These are phyloP conservation scores for Nemotelus pantherinus DNA, from an alignment of 2,888 invertebrate genomes.

Conservation along the genomic window DNA sequence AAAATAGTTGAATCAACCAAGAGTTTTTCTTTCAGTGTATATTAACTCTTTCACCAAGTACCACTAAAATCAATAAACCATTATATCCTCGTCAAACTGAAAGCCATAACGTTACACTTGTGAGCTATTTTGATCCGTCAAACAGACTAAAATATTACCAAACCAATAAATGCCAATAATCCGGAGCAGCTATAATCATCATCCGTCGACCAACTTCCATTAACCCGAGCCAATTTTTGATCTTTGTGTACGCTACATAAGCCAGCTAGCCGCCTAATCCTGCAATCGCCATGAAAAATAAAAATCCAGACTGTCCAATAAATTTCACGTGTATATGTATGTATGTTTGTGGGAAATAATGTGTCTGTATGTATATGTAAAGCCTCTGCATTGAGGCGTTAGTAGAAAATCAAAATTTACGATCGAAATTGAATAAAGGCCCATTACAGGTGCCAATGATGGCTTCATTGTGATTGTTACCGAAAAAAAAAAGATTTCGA, in stretches of 20 bases:
- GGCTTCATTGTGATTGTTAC: conserved; percentile 15
- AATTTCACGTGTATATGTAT: background rate
- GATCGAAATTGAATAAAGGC: conserved; percentile 21
- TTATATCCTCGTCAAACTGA: no score
- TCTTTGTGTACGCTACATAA: no score
- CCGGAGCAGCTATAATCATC: background rate
- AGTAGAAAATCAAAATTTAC: conserved; percentile 36
- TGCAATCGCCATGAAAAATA: conserved; percentile 4
- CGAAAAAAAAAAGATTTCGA: no score
- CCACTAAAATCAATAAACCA: no score
- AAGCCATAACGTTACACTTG: no score
- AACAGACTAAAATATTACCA: background rate
- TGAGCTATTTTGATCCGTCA: background rate
- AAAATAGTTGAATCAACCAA: no score
- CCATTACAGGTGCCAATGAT: conserved; percentile 27
- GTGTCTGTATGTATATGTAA: no score
- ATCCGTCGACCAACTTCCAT: background rate
- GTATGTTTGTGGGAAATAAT: no score
- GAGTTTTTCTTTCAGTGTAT: no score
- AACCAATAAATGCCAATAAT: background rate
- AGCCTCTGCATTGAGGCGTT: background rate
- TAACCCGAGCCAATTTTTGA: background rate
- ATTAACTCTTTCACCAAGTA: no score
- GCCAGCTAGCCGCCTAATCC: background rate
- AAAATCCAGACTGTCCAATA: background rate